These are phyloP conservation scores for Cygnus buccinator DNA, from an alignment of 2,113 vertebrate species.

Conservation along the genomic window DNA sequence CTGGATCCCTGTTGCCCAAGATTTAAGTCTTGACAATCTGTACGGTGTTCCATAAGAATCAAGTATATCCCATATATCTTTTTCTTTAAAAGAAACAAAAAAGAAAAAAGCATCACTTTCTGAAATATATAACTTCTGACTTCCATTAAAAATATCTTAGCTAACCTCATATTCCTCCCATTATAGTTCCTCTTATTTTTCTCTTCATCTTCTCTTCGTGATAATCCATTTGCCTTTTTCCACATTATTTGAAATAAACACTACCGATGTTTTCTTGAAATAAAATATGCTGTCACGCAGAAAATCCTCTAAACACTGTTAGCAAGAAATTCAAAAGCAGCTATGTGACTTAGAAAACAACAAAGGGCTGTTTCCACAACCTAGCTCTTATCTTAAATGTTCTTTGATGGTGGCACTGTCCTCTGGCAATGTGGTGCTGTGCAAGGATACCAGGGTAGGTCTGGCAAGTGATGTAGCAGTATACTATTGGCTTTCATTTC, in stretches of 20 bases:
- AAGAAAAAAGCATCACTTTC: background rate
- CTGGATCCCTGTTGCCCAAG: background rate
- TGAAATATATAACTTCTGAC: background rate
- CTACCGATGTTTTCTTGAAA: background rate
- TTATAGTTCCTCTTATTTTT: background rate
- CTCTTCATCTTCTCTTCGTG: background rate
- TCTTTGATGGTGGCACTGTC: background rate
- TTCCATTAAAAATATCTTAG: background rate
- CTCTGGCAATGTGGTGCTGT: background rate
- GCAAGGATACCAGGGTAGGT: background rate
- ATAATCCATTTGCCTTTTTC: background rate
- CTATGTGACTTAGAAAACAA: background rate
- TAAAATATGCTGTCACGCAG: background rate
- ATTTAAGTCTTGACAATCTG: background rate
- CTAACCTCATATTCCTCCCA: background rate
- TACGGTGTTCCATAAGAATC: background rate
- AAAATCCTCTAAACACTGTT: background rate
- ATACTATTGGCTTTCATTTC: background rate
- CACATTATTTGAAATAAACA: background rate
- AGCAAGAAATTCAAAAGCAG: background rate
- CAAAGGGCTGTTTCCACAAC: background rate
- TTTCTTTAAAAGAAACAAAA: background rate
- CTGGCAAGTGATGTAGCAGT: background rate
- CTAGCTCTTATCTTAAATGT: background rate
- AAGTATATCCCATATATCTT: fast-evolving